A percentile compares a stretch with the other conserved stretches of the same genome.
Conservation (phyloP, 2,113 vertebrate species). For the Triplophysa dalaica region DNA sequence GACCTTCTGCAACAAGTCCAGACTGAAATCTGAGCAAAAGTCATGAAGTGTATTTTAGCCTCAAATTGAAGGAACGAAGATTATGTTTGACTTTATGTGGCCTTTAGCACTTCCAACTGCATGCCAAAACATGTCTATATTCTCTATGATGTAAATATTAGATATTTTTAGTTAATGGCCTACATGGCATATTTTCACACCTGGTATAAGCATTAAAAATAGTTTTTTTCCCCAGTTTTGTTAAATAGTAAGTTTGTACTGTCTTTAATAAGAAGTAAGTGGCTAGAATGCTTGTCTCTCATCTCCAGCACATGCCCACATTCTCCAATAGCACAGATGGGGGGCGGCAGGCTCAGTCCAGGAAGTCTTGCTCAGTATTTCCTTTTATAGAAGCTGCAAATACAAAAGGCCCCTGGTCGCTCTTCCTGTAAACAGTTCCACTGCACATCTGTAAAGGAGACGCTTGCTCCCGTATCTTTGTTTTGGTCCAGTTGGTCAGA, state of each 20-base stretch:
- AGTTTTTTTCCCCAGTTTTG: background rate
- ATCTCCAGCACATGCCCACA: background rate
- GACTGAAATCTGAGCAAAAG: too few species aligned
- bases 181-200: too few species aligned
- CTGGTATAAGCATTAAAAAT: too few species aligned
- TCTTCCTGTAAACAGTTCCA: conserved; percentile 79
- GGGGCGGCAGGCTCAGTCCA: conserved; percentile 60
- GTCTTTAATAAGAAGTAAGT: background rate
- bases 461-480: conserved; percentile 23
- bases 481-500: conserved; percentile 42
- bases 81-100: too few species aligned
- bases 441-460: conserved; percentile 44
- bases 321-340: conserved; percentile 16
- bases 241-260: background rate
- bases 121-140: too few species aligned
- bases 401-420: conserved; percentile 73
- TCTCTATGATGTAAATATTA: too few species aligned
- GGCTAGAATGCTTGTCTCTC: background rate
- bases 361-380: conserved; percentile 74
- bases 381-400: conserved; percentile 77
- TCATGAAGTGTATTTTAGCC: too few species aligned
- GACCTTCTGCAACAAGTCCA: too few species aligned
- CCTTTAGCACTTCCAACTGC: too few species aligned
- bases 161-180: too few species aligned
- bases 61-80: background rate